Evolutionary conservation across 2,797 vertebrate species (phyloP).

Genomic region (Clarias pachynema): DNA sequence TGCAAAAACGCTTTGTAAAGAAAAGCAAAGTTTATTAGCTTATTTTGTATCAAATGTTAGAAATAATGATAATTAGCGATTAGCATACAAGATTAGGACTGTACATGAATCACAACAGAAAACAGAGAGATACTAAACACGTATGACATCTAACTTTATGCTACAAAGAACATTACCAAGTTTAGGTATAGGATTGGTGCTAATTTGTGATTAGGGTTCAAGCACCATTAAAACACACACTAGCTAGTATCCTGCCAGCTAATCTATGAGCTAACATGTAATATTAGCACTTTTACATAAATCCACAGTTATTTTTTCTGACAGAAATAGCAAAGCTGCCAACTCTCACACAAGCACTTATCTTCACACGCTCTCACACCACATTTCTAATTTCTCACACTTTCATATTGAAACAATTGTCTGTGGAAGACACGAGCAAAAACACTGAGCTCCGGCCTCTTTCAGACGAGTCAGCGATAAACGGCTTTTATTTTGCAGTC

Average conservation of each 20-base stretch:
- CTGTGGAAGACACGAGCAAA: too few species aligned
- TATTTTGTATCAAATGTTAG: background rate
- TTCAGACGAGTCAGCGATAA: too few species aligned
- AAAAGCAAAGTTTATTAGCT: background rate
- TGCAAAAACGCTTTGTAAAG: background rate
- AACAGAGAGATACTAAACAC: background rate
- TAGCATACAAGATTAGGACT: background rate
- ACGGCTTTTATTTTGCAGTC: too few species aligned
- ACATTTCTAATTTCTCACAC: too few species aligned
- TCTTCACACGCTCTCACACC: too few species aligned
- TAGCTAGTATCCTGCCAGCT: background rate
- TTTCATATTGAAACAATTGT: too few species aligned
- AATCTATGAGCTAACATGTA: background rate
- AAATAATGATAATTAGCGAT: background rate
- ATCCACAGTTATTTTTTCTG: background rate
- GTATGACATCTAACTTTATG: background rate
- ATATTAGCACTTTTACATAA: background rate
- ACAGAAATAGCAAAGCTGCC: background rate
- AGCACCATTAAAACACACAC: background rate
- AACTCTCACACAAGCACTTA: too few species aligned
- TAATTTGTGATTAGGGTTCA: background rate
- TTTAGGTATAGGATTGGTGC: background rate
- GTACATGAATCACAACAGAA: background rate
- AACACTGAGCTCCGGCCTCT: too few species aligned
- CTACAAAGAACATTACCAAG: background rate